phyloP scores from a whole-genome alignment of 2,888 invertebrate genomes.

The Lepidocyrtinus sp. region DNA sequence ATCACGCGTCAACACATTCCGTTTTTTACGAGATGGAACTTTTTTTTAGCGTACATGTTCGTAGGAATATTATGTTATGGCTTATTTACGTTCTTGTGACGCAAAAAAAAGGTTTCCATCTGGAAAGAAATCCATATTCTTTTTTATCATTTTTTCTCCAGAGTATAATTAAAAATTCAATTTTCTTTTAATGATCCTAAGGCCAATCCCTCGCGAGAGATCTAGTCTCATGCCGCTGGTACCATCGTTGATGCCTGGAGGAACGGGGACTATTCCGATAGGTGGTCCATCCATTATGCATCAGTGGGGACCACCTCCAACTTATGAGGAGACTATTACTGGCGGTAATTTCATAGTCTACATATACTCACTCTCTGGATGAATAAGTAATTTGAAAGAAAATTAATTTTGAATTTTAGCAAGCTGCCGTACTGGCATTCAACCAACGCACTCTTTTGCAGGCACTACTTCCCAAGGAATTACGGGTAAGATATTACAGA shows the following conservation, averaged over 20 bases:
- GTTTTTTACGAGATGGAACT: background rate
- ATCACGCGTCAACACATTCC: background rate
- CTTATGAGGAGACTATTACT: constrained; percentile 54
- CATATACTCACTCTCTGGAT: no score
- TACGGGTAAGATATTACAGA: no score
- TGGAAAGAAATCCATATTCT: background rate
- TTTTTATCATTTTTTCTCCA: no score
- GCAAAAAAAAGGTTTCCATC: background rate
- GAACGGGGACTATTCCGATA: constrained; percentile 40
- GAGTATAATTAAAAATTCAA: constrained; percentile 15
- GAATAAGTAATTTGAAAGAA: background rate
- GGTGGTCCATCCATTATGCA: constrained; percentile 42
- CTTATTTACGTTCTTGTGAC: background rate
- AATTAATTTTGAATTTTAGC: background rate
- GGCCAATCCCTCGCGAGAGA: constrained; percentile 66
- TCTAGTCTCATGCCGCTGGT: constrained; percentile 67
- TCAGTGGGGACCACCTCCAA: constrained; percentile 69
- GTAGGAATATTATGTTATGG: no score
- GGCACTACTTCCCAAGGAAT: constrained; percentile 44
- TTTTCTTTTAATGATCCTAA: constrained; percentile 30
- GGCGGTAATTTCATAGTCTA: no score
- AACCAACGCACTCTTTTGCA: constrained; percentile 48
- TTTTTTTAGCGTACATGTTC: no score
- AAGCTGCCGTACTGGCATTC: no score
- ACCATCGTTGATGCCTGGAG: constrained; percentile 42